These are phyloP conservation scores for Lutraria rhynchaena DNA, from an alignment of 1,140 invertebrate genomes.

Conservation along the genomic window DNA sequence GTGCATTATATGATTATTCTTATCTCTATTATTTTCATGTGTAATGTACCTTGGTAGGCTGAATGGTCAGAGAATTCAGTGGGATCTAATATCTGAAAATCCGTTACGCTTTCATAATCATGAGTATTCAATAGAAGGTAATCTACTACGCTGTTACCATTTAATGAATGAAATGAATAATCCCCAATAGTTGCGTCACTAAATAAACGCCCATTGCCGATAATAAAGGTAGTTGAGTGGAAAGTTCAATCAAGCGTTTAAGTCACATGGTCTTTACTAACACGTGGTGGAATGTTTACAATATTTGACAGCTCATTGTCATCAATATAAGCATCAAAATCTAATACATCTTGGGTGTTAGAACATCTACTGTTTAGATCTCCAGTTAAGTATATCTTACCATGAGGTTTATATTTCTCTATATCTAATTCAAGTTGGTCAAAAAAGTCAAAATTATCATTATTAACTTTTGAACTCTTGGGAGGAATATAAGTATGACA, in stretches of 20 bases:
- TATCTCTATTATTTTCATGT: not conserved
- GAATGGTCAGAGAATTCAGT: conserved; percentile 1
- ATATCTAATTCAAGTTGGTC: not conserved
- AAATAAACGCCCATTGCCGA: not conserved
- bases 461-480: too few relatives aligned
- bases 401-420: conserved; percentile 6
- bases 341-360: not conserved
- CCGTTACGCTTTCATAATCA: conserved; percentile 1
- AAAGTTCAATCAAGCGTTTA: conserved; percentile 9
- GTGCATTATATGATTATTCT: not conserved
- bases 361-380: conserved; percentile 3
- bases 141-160: not conserved
- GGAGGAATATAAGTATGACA: too few relatives aligned
- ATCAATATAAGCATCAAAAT: conserved; percentile 4
- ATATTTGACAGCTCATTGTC: not conserved
- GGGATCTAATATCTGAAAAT: not conserved
- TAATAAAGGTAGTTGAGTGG: not conserved
- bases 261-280: not conserved
- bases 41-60: not conserved
- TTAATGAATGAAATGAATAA: conserved; percentile 1
- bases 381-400: not conserved
- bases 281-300: not conserved
- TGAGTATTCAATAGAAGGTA: not conserved
- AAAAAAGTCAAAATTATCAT: conserved; percentile 26
- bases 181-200: not conserved